Conservation (phyloP, 2,113 vertebrate genomes). For the Laterallus jamaicensis region DNA sequence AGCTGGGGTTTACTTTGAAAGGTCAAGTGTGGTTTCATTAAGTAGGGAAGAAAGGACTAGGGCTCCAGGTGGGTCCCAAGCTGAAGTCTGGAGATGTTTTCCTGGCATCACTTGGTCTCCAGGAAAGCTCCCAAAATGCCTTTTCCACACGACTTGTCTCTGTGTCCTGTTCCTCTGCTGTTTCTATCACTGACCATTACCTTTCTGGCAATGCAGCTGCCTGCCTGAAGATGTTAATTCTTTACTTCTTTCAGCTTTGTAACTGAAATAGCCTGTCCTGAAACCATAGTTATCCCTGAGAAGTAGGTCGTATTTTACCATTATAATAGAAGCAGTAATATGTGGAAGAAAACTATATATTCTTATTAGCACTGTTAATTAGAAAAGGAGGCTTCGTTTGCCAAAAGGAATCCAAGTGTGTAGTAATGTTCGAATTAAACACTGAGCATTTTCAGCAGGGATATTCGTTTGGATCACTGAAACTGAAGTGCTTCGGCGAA, state of each 20-base stretch:
- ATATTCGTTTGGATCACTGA: not conserved
- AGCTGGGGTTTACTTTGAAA: not conserved
- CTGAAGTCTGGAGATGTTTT: not conserved
- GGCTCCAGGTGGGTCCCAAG: not conserved
- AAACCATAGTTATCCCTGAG: not conserved
- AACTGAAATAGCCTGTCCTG: not conserved
- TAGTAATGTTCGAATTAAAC: not conserved
- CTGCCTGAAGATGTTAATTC: not conserved
- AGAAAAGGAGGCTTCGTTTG: not conserved
- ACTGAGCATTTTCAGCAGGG: not conserved
- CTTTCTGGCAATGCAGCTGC: not conserved
- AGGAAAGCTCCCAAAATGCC: not conserved
- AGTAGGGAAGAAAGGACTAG: not conserved
- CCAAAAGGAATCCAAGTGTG: not conserved
- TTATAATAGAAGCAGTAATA: not conserved
- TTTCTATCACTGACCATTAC: accelerated
- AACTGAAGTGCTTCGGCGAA: not conserved
- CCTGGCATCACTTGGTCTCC: not conserved
- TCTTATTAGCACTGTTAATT: slow-evolving; percentile 11
- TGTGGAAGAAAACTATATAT: not conserved
- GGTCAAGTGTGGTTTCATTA: not conserved
- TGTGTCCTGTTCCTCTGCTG: accelerated
- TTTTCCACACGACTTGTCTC: not conserved
- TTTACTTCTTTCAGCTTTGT: not conserved
- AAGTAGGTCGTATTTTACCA: not conserved